Evolutionary conservation across 1,140 invertebrate genomes (phyloP), one percentile per base, ranked within the genome.

Genomic region (Listronotus oregonensis): DNA sequence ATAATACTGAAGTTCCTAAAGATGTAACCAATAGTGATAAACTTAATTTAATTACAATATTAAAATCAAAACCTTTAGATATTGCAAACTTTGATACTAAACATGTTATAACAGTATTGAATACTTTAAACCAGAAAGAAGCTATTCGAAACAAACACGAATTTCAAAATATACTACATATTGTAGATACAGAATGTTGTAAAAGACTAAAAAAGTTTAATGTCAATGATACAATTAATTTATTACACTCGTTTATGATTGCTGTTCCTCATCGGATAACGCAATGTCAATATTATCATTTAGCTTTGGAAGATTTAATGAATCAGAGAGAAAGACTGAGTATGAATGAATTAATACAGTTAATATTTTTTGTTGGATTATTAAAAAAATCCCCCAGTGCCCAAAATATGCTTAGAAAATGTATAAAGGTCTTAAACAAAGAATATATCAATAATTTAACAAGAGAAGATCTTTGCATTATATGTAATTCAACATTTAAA

Each of bases 401-500:
- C 2, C 66, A 72, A 52, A 64, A 57, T 54, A 59, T 72, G 37
- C 34, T 78, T 15, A 67, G 68, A 39, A 63, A 73, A 49, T 77
- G 76, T 58, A 14, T 78, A 31, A 68, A 66, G 50, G 43, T 40
- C 10, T 67, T 76, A 9, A 43, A 68, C 37, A 32, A 69, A 17
- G 43, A 68, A 27, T n/a, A 31, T 37, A 66, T 77, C 0, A 62
- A 75, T 18, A 56, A 47, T 44, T 71, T 78, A 63, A 68, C 64
- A 12, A 39, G 57, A 34, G 73, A 74, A 43, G 75, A 79, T 17
- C 57, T 78, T 15, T 75, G 73, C 54, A 72, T 78, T 18, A 69
- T 79, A 27, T 78, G 75, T 60, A 77, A 77, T 68, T 69, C 78
- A 15, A 70, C 73, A 27, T 78, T 76, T 66, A 77, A 77, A 71